Conservation (phyloP, 2,113 vertebrate species). For the Oryzias curvinotus region DNA sequence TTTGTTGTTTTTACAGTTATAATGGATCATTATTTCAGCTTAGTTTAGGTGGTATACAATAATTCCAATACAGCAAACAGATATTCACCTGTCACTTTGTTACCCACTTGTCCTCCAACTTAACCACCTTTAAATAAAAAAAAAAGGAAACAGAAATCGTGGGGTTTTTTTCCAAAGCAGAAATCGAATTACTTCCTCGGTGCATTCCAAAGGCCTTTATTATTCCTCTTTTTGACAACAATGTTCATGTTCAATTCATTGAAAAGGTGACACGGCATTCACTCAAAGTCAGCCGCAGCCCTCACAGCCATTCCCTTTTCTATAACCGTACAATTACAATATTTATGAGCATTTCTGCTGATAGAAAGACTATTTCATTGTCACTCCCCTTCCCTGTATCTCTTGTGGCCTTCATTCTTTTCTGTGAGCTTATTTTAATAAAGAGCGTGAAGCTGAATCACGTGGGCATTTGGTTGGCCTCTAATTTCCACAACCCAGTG, state of each 20-base stretch:
- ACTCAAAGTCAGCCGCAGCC: constrained; percentile 68
- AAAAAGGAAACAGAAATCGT: constrained; percentile 8
- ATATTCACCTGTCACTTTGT: constrained; percentile 31
- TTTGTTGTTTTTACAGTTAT: too few species aligned
- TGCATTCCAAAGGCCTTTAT: constrained; percentile 45
- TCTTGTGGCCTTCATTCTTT: constrained; percentile 59
- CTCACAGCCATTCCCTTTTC: constrained; percentile 55
- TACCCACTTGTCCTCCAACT: neutral
- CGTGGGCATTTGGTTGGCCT: constrained; percentile 58
- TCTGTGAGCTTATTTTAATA: constrained; percentile 70
- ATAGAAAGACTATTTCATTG: constrained; percentile 66
- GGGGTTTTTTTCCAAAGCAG: constrained; percentile 19
- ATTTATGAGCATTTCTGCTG: constrained; percentile 75
- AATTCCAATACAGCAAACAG: constrained; percentile 36
- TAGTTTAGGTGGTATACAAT: too few species aligned
- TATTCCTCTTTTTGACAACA: constrained; percentile 31
- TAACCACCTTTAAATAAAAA: constrained; percentile 13
- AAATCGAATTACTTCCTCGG: constrained; percentile 51
- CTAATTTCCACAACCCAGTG: constrained; percentile 69
- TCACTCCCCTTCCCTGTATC: constrained; percentile 31
- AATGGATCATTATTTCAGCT: too few species aligned
- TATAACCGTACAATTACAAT: constrained; percentile 77
- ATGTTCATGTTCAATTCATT: constrained; percentile 59
- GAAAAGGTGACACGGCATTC: constrained; percentile 65
- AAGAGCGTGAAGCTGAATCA: constrained; percentile 67